phyloP scores from a whole-genome alignment of 2,888 invertebrate species.

The Troides aeacus region DNA sequence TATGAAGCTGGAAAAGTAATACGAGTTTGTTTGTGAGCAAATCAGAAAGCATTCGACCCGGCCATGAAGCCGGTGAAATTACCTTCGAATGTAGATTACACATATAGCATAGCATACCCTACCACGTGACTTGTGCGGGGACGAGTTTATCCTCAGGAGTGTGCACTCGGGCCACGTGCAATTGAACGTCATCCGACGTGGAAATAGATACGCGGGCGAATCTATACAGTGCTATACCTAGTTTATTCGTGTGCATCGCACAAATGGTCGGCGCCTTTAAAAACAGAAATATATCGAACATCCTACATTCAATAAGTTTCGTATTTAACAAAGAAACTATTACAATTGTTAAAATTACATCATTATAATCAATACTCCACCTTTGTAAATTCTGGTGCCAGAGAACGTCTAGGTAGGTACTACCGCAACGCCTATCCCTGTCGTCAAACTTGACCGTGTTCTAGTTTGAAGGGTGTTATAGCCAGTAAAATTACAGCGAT shows the following conservation, averaged over 20 bases:
- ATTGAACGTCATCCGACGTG: slow-evolving; percentile 70
- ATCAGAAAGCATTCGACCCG: not conserved
- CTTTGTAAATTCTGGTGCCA: no score
- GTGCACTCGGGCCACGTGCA: slow-evolving; percentile 54
- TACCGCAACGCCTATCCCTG: no score
- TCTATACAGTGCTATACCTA: slow-evolving; percentile 37
- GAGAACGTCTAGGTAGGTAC: no score
- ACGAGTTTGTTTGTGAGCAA: not conserved
- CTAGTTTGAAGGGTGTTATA: no score
- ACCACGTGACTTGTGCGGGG: slow-evolving; percentile 1
- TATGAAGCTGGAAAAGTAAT: no score
- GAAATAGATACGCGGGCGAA: slow-evolving; percentile 68
- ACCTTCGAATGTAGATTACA: slow-evolving; percentile 8
- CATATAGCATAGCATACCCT: not conserved
- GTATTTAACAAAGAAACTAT: no score
- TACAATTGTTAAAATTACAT: no score
- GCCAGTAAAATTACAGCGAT: no score
- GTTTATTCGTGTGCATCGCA: slow-evolving; percentile 11
- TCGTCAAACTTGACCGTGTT: no score
- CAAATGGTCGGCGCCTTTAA: slow-evolving; percentile 12
- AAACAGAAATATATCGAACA: slow-evolving; percentile 28
- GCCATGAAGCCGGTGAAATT: slow-evolving; percentile 3
- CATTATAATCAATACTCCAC: no score
- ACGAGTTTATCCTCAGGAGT: slow-evolving; percentile 38
- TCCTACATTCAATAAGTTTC: no score